These are phyloP conservation scores for Drosophila sucinea DNA, from an alignment of 1,140 invertebrate species.

Conservation along the genomic window DNA sequence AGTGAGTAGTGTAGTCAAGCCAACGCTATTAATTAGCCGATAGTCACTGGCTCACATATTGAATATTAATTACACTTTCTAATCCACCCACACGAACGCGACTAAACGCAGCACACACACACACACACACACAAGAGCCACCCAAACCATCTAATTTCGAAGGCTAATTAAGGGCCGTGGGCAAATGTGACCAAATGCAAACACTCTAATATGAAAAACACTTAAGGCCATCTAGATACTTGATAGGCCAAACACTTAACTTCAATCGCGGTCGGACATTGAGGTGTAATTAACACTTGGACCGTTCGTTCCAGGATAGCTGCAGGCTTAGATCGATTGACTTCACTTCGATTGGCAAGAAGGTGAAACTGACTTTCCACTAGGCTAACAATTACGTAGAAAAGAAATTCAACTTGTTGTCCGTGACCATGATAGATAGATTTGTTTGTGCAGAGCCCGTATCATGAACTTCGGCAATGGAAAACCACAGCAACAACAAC, in stretches of 20 bases:
- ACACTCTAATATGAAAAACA: conserved; percentile 62
- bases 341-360: conserved; percentile 36
- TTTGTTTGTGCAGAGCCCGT: conserved; percentile 59
- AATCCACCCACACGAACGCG: conserved; percentile 11
- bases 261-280: conserved; percentile 29
- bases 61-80: conserved; percentile 73
- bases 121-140: too few species aligned
- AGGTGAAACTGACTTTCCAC: conserved; percentile 29
- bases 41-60: conserved; percentile 59
- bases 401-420: conserved; percentile 35
- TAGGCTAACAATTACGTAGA: conserved; percentile 2
- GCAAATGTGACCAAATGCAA: conserved; percentile 58
- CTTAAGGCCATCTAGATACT: conserved; percentile 40
- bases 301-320: neutral
- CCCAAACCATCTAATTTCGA: neutral
- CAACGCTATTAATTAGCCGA: conserved; percentile 69
- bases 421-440: conserved; percentile 53
- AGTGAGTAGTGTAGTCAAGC: conserved; percentile 40
- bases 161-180: conserved; percentile 58
- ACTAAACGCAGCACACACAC: neutral
- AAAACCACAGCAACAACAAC: conserved; percentile 24
- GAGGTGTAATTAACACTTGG: conserved; percentile 73
- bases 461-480: conserved; percentile 38
- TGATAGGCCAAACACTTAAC: conserved; percentile 4
- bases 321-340: neutral